phyloP scores from a whole-genome alignment of 1,140 invertebrate genomes.

The Phthorimaea operculella region DNA sequence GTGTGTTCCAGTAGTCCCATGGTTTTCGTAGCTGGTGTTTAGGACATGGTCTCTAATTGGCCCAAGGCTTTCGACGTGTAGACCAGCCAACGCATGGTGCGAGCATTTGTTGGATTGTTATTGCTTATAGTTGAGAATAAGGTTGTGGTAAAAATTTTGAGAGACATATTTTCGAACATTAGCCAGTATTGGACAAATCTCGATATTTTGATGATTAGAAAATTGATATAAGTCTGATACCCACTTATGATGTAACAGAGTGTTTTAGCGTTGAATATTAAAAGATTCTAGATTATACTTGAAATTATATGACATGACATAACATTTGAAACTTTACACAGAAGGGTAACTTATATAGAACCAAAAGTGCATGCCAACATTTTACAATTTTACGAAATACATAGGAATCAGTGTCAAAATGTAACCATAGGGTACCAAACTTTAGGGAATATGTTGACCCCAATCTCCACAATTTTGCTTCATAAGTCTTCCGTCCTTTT shows the following conservation, averaged over 20 bases:
- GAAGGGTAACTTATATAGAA: slow-evolving; percentile 24
- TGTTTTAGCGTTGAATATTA: slow-evolving; percentile 13
- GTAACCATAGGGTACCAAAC: slow-evolving; percentile 62
- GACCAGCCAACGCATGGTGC: slow-evolving; percentile 18
- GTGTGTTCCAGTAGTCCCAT: slow-evolving; percentile 25
- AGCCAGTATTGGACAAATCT: slow-evolving; percentile 49
- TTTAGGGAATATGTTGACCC: slow-evolving; percentile 33
- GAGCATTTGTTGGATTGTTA: slow-evolving; percentile 48
- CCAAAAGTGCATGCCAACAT: slow-evolving; percentile 40
- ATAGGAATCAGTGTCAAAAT: slow-evolving; percentile 60
- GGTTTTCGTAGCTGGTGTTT: slow-evolving; percentile 25
- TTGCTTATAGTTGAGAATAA: slow-evolving; percentile 55
- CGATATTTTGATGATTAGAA: slow-evolving; percentile 52
- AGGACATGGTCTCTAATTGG: slow-evolving; percentile 10
- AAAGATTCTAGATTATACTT: background rate
- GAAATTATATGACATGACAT: slow-evolving; percentile 11
- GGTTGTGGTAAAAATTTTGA: slow-evolving; percentile 64
- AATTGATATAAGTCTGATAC: slow-evolving; percentile 37
- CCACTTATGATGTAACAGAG: slow-evolving; percentile 27
- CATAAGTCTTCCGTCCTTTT: slow-evolving; percentile 61
- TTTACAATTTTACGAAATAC: slow-evolving; percentile 36
- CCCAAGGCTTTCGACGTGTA: slow-evolving; percentile 33
- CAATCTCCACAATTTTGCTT: slow-evolving; percentile 43
- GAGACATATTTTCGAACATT: slow-evolving; percentile 61
- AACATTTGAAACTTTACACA: slow-evolving; percentile 35